These are phyloP conservation scores for Mastomys coucha DNA, from an alignment of 2,113 vertebrate species.

Conservation along the genomic window DNA sequence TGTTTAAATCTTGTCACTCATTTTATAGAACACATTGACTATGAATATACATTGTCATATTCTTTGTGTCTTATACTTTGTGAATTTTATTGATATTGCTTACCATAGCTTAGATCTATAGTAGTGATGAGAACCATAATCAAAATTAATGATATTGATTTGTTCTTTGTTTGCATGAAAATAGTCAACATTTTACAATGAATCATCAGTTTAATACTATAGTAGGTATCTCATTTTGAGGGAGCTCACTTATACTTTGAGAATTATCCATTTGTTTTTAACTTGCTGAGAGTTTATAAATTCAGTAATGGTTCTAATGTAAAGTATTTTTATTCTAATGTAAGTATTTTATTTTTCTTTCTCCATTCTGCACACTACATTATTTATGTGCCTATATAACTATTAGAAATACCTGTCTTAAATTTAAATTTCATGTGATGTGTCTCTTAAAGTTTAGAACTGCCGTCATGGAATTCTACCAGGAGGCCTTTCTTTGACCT, in stretches of 20 bases:
- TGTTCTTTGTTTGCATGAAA: not conserved
- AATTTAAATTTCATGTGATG: not conserved
- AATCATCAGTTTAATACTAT: not conserved
- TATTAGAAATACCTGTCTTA: not conserved
- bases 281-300: not conserved
- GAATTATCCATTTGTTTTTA: not conserved
- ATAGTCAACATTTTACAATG: not conserved
- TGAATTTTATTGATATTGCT: not conserved
- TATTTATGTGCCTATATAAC: not conserved
- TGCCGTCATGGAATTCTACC: not conserved
- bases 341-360: not conserved
- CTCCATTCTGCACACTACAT: not conserved
- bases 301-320: not conserved
- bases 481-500: not conserved
- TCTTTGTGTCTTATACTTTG: not conserved
- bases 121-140: not conserved
- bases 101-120: not conserved
- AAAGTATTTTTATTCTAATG: not conserved
- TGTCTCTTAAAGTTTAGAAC: not conserved
- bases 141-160: not conserved
- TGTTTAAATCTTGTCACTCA: not conserved
- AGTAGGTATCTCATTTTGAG: not conserved
- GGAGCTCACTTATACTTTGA: not conserved
- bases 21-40: not conserved
- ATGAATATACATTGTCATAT: not conserved